Conservation (phyloP, 2,888 invertebrate genomes). For the Scaptodrosophila latifasciaeformis region DNA sequence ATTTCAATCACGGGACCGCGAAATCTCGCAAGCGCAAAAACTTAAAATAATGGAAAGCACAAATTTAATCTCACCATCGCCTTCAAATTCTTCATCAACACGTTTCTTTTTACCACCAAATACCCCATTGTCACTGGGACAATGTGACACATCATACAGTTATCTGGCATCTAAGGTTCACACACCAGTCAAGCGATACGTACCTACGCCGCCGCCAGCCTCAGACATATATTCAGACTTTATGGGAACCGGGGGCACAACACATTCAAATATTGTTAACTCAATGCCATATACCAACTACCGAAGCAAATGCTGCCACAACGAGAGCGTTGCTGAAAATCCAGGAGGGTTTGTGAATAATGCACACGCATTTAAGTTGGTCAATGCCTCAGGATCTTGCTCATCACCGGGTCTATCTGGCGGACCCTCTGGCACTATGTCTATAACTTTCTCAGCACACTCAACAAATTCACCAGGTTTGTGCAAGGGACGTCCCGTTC, state of each 20-base stretch:
- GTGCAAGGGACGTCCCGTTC: slow-evolving; percentile 5
- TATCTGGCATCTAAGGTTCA: slow-evolving; percentile 74
- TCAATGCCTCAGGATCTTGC: slow-evolving; percentile 15
- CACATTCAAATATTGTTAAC: slow-evolving; percentile 46
- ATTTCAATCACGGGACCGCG: slow-evolving; percentile 67
- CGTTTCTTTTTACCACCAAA: slow-evolving; percentile 47
- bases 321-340: slow-evolving; percentile 22
- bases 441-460: slow-evolving; percentile 23
- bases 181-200: slow-evolving; percentile 75
- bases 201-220: slow-evolving; percentile 74
- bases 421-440: slow-evolving; percentile 14
- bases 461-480: slow-evolving; percentile 26
- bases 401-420: slow-evolving; percentile 22
- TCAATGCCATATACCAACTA: slow-evolving; percentile 71
- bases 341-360: slow-evolving; percentile 28
- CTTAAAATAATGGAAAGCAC: slow-evolving; percentile 25
- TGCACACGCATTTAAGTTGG: slow-evolving; percentile 34
- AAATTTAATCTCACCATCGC: slow-evolving; percentile 20
- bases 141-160: slow-evolving; percentile 68
- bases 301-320: slow-evolving; percentile 72
- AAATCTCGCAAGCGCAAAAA: slow-evolving; percentile 35
- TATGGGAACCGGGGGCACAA: slow-evolving; percentile 36
- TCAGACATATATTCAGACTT: slow-evolving; percentile 53
- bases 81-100: slow-evolving; percentile 17
- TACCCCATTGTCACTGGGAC: slow-evolving; percentile 56